Conservation (phyloP, 2,888 invertebrate species). For the Aleiodes testaceus region DNA sequence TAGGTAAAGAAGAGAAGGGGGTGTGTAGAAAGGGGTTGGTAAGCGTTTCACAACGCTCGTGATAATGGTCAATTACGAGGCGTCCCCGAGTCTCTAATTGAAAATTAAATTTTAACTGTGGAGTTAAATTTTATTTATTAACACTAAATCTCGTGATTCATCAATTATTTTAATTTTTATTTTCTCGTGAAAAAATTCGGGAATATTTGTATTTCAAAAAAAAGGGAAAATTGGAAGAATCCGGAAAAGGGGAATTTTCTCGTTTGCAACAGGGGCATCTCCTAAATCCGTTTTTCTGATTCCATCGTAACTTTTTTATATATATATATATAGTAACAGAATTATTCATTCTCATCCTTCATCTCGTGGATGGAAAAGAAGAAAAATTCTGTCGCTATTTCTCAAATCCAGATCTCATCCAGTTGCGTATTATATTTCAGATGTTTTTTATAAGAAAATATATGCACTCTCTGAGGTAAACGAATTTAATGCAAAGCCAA, state of each 20-base stretch:
- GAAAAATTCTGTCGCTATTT: background rate
- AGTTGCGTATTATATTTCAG: conserved; percentile 7
- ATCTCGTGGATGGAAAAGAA: background rate
- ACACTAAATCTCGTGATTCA: background rate
- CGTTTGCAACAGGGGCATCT: conserved; percentile 11
- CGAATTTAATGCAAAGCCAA: background rate
- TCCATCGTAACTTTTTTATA: conserved; percentile 29
- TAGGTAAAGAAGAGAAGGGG: background rate
- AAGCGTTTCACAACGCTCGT: conserved; percentile 30
- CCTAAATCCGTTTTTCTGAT: conserved; percentile 28
- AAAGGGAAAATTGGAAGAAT: background rate
- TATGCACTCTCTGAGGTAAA: background rate
- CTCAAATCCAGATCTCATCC: conserved; percentile 5
- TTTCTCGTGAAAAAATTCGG: background rate
- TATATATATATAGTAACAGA: conserved; percentile 12
- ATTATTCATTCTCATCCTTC: conserved; percentile 31
- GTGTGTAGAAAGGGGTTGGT: background rate
- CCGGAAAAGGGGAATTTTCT: background rate
- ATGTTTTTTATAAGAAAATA: background rate
- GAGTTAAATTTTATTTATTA: conserved; percentile 34
- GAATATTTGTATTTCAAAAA: background rate
- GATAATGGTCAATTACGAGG: conserved; percentile 42
- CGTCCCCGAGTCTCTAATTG: conserved; percentile 37
- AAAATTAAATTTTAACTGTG: conserved; percentile 40
- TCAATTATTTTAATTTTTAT: background rate